Conservation (phyloP, 2,113 vertebrate species). For the Echinops telfairi region DNA sequence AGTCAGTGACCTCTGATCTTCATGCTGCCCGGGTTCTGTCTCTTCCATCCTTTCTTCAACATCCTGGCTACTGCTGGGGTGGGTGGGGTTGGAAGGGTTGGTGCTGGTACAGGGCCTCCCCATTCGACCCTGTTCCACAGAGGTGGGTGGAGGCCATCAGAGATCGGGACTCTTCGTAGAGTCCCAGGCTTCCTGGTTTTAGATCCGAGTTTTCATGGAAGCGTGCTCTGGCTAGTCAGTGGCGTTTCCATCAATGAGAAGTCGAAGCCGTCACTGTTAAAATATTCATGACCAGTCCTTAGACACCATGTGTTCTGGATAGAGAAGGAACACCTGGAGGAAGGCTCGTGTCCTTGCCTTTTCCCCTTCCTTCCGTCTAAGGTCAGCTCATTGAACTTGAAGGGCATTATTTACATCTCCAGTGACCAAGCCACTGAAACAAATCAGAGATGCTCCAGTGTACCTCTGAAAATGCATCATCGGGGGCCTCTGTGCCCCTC, state of each 20-base stretch:
- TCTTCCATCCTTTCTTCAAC: neutral
- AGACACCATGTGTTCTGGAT: neutral
- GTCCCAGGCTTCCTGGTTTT: neutral
- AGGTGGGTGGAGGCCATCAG: neutral
- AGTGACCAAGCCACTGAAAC: neutral
- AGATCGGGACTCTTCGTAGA: neutral
- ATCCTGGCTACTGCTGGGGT: neutral
- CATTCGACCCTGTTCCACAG: neutral
- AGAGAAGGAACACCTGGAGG: neutral
- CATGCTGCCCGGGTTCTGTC: neutral
- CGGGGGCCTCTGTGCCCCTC: neutral
- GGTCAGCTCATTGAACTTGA: conserved; percentile 41
- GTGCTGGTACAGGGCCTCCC: neutral
- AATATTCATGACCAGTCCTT: conserved; percentile 68
- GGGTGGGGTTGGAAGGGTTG: no score
- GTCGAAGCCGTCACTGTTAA: conserved; percentile 56
- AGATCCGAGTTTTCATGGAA: conserved; percentile 20
- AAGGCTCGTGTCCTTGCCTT: neutral
- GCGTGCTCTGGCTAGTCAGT: conserved; percentile 20
- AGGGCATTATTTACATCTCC: conserved; percentile 42
- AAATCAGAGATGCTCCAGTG: neutral
- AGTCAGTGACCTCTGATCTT: neutral
- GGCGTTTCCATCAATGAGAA: conserved; percentile 76
- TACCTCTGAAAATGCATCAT: neutral
- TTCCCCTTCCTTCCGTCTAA: conserved; percentile 13